Evolutionary conservation across 2,797 vertebrate genomes (phyloP), one percentile per base, ranked within the genome.

Genomic region (Clangula hyemalis): DNA sequence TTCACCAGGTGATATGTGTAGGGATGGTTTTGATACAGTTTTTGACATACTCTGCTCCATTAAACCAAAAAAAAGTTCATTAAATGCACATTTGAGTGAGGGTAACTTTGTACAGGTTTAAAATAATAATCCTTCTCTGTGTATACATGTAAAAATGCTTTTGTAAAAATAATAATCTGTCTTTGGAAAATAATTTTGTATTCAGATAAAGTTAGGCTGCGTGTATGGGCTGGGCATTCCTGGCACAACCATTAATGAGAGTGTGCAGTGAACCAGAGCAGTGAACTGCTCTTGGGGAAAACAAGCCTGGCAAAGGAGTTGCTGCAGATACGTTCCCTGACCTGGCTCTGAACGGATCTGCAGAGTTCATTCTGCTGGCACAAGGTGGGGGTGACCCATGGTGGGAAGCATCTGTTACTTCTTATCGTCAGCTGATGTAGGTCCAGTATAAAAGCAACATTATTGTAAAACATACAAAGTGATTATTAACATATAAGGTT

Each of bases 311-410:
- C 45, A 80, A 75, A 87, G 54, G 19, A 11, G 28, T 5, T 70
- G 81, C 8, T 18, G 70, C 61, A 28, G 53, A 12, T 32, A 18
- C 19, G 2, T 74, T 92, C 49, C 84, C 75, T 71, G 60, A 75
- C 32, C 3, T n/a, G 21, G 17, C 85, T 90, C 53, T 43, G 69
- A 72, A 39, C 4, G 36, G 20, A 34, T 58, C 49, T 47, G 61
- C 56, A 53, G 88, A 22, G 58, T 60, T 88, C 36, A 30, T 80
- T 16, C 36, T 64, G 24, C 49, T 75, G 68, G 87, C 34, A 68
- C 20, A 11, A 68, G 51, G 45, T 20, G 17, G 21, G n/a, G 16
- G 17, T 32, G 86, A 5, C 0, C 0, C 8, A 6, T 54, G 30
- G 34, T 80, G 30, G 51, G 45, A 27, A 30, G 43, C 1, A 18